These are phyloP conservation scores for Nesogale talazaci DNA, from an alignment of 2,113 vertebrate species.

Conservation along the genomic window DNA sequence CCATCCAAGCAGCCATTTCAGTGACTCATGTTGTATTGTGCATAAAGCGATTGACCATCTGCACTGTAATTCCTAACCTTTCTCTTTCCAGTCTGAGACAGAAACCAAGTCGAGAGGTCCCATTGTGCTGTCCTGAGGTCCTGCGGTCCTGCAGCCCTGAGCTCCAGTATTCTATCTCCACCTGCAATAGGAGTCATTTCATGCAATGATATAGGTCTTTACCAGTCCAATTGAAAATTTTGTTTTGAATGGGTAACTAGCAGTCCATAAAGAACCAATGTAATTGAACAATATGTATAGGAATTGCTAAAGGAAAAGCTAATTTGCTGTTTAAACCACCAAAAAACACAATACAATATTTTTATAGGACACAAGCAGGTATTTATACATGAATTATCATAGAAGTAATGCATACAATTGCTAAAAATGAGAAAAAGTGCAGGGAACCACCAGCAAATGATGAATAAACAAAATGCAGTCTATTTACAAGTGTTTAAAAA, in stretches of 20 bases:
- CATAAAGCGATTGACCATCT: neutral
- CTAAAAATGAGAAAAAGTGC: neutral
- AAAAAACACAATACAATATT: neutral
- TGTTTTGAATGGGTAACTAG: neutral
- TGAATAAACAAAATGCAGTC: neutral
- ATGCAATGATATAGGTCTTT: neutral
- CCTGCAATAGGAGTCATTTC: neutral
- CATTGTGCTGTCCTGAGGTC: too few species aligned
- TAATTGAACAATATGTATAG: neutral
- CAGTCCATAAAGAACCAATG: neutral
- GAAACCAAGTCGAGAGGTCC: too few species aligned
- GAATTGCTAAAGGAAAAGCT: neutral
- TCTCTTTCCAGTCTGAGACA: too few species aligned
- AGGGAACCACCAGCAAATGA: neutral
- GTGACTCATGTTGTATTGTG: neutral
- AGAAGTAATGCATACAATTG: neutral
- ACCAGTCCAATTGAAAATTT: neutral
- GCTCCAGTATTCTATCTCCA: neutral
- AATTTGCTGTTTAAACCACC: neutral
- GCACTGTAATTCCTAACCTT: accelerated
- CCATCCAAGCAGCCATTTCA: neutral
- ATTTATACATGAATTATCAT: neutral
- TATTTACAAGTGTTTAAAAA: neutral
- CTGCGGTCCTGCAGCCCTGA: too few species aligned
- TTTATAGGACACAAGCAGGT: neutral